phyloP scores from a whole-genome alignment of 2,888 invertebrate species.

The Matsumyia berberina region DNA sequence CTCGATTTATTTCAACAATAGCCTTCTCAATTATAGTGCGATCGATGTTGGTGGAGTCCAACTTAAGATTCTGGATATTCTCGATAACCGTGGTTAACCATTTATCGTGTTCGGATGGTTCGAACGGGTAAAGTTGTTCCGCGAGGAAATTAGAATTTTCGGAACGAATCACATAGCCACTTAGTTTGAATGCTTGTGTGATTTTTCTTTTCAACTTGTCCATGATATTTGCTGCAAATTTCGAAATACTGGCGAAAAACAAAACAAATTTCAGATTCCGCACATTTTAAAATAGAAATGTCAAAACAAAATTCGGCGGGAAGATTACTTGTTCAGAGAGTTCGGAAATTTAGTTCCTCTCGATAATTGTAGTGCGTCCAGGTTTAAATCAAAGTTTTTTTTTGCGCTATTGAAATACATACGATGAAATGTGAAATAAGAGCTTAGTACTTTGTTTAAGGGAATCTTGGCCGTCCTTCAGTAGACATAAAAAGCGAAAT shows the following conservation, averaged over 20 bases:
- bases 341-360: background rate
- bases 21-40: constrained; percentile 90
- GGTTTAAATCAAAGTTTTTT: too few species aligned
- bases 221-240: constrained; percentile 50
- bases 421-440: too few species aligned
- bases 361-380: background rate
- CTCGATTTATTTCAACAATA: constrained; percentile 82
- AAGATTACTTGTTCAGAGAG: constrained; percentile 9
- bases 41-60: constrained; percentile 90
- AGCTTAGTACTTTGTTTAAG: too few species aligned
- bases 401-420: too few species aligned
- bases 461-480: too few species aligned
- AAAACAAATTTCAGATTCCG: constrained; percentile 17
- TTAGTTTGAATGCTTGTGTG: constrained; percentile 89
- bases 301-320: constrained; percentile 45
- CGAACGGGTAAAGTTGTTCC: constrained; percentile 88
- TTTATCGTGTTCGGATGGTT: constrained; percentile 87
- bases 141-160: constrained; percentile 90
- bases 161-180: constrained; percentile 90
- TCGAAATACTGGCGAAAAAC: constrained; percentile 5
- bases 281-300: constrained; percentile 50
- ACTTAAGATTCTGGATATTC: constrained; percentile 91
- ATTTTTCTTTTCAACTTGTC: constrained; percentile 86
- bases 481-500: too few species aligned
- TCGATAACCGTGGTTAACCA: constrained; percentile 91